Conservation (phyloP, 2,888 invertebrate species). For the Lithophane socia region DNA sequence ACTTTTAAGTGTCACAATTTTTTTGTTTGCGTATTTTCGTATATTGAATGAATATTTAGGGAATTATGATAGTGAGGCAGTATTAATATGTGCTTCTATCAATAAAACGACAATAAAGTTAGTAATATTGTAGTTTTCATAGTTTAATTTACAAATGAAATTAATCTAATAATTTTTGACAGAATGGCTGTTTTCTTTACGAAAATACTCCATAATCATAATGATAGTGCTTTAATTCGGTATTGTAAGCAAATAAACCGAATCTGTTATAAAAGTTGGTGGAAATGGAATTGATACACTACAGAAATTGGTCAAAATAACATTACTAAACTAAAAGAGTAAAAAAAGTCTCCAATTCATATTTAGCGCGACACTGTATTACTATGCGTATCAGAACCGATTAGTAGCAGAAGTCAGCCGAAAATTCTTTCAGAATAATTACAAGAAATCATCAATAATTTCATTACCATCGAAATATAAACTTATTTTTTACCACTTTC, state of each 20-base stretch:
- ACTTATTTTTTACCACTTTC: constrained; percentile 1
- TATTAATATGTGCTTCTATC: neutral
- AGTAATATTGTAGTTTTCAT: neutral
- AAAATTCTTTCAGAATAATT: neutral
- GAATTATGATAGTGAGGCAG: neutral
- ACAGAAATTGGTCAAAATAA: neutral
- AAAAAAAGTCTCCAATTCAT: no score
- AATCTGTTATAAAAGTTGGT: no score
- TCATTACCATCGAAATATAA: neutral
- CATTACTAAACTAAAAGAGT: neutral
- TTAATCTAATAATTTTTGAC: neutral
- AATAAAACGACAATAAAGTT: neutral
- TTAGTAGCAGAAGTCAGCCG: neutral
- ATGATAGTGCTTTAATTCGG: neutral
- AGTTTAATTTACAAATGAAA: neutral
- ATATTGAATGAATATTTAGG: neutral
- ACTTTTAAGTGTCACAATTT: neutral
- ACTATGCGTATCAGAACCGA: neutral
- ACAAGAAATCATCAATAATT: neutral
- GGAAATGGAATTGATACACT: neutral
- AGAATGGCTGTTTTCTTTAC: neutral
- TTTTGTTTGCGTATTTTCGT: neutral
- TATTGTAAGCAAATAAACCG: neutral
- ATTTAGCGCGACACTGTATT: neutral
- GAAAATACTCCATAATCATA: neutral